Base-by-base conservation (phyloP, 1,140 invertebrate species). In the Drosophila pruinosa region DNA sequence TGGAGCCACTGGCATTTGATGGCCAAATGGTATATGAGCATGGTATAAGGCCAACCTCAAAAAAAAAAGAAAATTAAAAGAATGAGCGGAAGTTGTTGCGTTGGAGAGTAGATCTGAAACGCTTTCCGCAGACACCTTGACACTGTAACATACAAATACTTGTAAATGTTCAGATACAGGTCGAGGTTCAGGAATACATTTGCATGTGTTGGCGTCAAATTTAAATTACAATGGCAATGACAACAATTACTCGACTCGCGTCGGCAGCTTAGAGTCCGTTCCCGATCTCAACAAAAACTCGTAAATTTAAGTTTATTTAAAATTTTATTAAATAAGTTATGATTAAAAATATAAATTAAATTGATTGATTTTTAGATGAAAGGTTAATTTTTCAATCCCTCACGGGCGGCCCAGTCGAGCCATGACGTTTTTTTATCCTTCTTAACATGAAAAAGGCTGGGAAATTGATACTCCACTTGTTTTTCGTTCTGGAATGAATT, bases 391-490 rank as follows among this genome's bases (percentile, higher is more conserved):
- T n/a, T n/a, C n/a, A n/a, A n/a, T n/a, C n/a, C n/a, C n/a, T n/a
- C n/a, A n/a, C n/a, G n/a, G n/a, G n/a, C n/a, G n/a, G n/a, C n/a
- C n/a, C n/a, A n/a, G n/a, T n/a, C n/a, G n/a, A n/a, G n/a, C n/a
- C n/a, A n/a, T n/a, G n/a, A n/a, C n/a, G n/a, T n/a, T n/a, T n/a
- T n/a, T n/a, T n/a, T n/a, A n/a, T 97, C 97, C 73, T 95, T 95
- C 92, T 99, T 98, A 91, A 99, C 99, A 92, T 99, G 96, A 92
- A 95, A 99, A 1, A 99, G 92, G 62, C 97, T n/a, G n/a, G n/a
- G 95, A 91, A 99, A 99, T 89, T 99, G 97, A 52, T 98, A 93
- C 81, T 99, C 96, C 2, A 98, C 93, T 93, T 98, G 96, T 92
- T 97, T 96, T 73, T 96, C 95, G 74, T 93, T 94, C 96, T 97